Conservation (phyloP, 2,888 invertebrate genomes). For the Shargacucullia verbasci region DNA sequence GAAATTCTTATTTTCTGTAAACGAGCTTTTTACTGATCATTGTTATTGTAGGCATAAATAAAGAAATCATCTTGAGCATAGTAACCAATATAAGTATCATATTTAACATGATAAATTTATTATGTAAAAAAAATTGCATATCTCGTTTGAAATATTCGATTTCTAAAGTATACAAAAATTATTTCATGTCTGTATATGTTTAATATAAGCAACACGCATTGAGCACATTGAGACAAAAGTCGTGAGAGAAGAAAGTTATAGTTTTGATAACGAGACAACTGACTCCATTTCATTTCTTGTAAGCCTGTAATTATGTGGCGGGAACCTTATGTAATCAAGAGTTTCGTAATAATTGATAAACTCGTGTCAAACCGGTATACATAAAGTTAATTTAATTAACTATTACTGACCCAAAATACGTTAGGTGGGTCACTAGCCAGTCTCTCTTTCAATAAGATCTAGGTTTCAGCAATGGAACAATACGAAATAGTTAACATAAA, state of each 20-base stretch:
- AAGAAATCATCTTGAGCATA: no score
- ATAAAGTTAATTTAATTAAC: constrained; percentile 21
- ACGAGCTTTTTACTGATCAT: no score
- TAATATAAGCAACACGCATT: constrained; percentile 37
- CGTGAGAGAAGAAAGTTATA: constrained; percentile 58
- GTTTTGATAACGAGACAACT: constrained; percentile 32
- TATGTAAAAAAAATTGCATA: no score
- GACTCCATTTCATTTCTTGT: constrained; percentile 51
- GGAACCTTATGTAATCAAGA: constrained; percentile 38
- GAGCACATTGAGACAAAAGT: constrained; percentile 46
- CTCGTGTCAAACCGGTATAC: constrained; percentile 24
- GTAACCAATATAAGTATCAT: no score
- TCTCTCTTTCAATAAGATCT: no score
- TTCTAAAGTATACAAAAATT: background rate
- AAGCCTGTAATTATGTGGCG: constrained; percentile 49
- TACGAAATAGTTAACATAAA: no score
- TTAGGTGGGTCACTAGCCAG: no score
- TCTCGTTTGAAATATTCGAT: no score
- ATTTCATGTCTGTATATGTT: constrained; percentile 14
- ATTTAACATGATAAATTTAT: no score
- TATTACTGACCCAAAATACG: constrained; percentile 25
- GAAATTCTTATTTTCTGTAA: no score
- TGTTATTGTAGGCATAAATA: no score
- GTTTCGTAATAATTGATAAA: constrained; percentile 43
- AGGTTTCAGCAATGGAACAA: no score